Conservation (phyloP, 2,888 invertebrate genomes). For the Tanytarsus gracilentus region DNA sequence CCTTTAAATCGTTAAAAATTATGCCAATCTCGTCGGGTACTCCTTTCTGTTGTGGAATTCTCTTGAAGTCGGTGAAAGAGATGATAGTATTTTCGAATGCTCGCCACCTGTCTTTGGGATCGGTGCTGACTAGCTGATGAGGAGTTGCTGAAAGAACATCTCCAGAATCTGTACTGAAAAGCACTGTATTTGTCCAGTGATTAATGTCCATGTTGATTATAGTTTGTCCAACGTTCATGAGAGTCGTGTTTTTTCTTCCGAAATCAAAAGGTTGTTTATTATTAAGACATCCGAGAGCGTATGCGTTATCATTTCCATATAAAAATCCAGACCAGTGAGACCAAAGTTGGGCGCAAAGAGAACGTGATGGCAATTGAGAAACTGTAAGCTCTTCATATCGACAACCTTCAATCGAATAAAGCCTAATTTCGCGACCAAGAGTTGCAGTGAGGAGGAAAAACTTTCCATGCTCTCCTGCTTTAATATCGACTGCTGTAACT, state of each 20-base stretch:
- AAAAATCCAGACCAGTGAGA: slow-evolving; percentile 37
- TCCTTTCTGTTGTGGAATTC: slow-evolving; percentile 31
- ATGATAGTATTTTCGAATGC: neutral
- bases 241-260: neutral
- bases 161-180: slow-evolving; percentile 28
- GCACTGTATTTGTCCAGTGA: slow-evolving; percentile 29
- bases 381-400: neutral
- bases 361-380: neutral
- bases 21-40: slow-evolving; percentile 36
- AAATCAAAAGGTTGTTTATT: slow-evolving; percentile 28
- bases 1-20: slow-evolving; percentile 34
- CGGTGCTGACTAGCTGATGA: slow-evolving; percentile 12
- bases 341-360: slow-evolving; percentile 36
- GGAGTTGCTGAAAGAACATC: slow-evolving; percentile 28
- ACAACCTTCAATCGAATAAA: slow-evolving; percentile 20
- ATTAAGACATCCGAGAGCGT: slow-evolving; percentile 33
- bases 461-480: neutral
- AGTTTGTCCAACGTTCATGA: neutral
- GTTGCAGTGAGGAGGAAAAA: slow-evolving; percentile 32
- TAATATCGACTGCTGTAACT: slow-evolving; percentile 18
- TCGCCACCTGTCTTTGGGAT: neutral
- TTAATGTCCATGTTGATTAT: slow-evolving; percentile 16
- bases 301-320: slow-evolving; percentile 33
- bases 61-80: neutral
- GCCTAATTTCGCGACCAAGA: slow-evolving; percentile 24